A percentile compares a stretch with the other conserved stretches of the same genome.
Conservation (phyloP, 2,888 invertebrate genomes). For the Thera obeliscata region DNA sequence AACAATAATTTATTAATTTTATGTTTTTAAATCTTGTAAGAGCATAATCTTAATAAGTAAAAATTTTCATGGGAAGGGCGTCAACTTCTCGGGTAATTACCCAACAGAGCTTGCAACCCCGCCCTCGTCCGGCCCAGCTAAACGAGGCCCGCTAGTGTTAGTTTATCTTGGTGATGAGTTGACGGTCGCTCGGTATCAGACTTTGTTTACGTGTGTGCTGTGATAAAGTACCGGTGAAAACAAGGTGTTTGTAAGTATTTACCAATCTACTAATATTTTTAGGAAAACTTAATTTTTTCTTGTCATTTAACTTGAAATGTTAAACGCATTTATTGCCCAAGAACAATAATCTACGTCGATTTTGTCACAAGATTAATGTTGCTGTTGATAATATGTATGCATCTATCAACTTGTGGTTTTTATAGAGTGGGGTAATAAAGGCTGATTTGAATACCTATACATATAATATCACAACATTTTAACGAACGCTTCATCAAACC, state of each 20-base stretch:
- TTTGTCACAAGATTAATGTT: conserved; percentile 22
- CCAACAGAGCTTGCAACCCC: conserved; percentile 53
- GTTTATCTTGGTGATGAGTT: conserved; percentile 59
- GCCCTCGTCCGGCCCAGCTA: conserved; percentile 44
- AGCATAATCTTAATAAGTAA: no score
- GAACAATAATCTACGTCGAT: conserved; percentile 14
- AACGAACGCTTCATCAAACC: conserved; percentile 16
- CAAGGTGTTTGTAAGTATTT: conserved; percentile 50
- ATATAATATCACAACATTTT: background rate
- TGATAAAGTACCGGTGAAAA: conserved; percentile 67
- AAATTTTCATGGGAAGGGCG: background rate
- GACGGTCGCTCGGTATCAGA: conserved; percentile 42
- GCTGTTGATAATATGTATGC: conserved; percentile 15
- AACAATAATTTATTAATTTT: no score
- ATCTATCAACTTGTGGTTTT: conserved; percentile 6
- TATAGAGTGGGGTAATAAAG: background rate
- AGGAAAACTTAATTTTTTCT: background rate
- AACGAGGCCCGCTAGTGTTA: conserved; percentile 37
- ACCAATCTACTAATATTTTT: background rate
- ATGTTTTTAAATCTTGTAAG: background rate
- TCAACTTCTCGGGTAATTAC: conserved; percentile 38
- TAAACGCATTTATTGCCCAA: background rate
- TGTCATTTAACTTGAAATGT: background rate
- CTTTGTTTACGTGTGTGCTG: conserved; percentile 64
- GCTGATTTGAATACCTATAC: background rate